Conservation (phyloP, 1,140 invertebrate genomes). For the Bombyx mori region ASM3026992v2 NC_085115.1:7309501-7310000, state of each 20-base stretch:
- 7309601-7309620: too few relatives aligned
- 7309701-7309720: slow-evolving; percentile 84
- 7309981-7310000: too few relatives aligned
- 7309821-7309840: slow-evolving; percentile 79
- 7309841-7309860: slow-evolving; percentile 73
- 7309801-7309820: slow-evolving; percentile 86
- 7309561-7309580: too few relatives aligned
- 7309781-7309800: slow-evolving; percentile 84
- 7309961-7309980: too few relatives aligned
- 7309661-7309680: too few relatives aligned
- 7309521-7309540: too few relatives aligned
- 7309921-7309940: slow-evolving; percentile 7
- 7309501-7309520: too few relatives aligned
- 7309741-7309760: slow-evolving; percentile 85
- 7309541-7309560: too few relatives aligned
- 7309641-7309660: too few relatives aligned
- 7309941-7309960: slow-evolving; percentile 7
- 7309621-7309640: too few relatives aligned
- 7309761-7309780: slow-evolving; percentile 75
- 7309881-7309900: slow-evolving; percentile 37
- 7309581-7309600: too few relatives aligned
- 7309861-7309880: slow-evolving; percentile 42
- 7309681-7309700: slow-evolving; percentile 50
- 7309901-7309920: slow-evolving; percentile 20
- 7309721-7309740: slow-evolving; percentile 81